Conservation (phyloP, 2,888 invertebrate genomes). For the Parascotia fuliginaria region DNA sequence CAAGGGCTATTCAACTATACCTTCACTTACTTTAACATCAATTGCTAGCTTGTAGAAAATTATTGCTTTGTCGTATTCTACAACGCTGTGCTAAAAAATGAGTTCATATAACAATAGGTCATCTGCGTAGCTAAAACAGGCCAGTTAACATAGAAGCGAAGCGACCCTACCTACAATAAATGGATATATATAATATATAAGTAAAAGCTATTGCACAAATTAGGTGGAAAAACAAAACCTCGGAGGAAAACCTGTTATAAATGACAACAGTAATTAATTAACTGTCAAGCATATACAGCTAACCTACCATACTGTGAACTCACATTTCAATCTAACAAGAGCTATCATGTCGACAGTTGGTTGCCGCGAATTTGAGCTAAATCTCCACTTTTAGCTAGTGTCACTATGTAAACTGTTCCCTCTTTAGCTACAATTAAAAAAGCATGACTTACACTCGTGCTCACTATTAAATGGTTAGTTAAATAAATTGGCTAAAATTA, state of each 20-base stretch:
- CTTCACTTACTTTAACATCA: conserved; percentile 15
- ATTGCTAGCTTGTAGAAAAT: conserved; percentile 34
- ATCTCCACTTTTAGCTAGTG: conserved; percentile 8
- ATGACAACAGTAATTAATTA: background rate
- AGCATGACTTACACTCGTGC: conserved; percentile 23
- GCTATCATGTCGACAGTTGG: conserved; percentile 19
- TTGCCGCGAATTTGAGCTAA: conserved; percentile 19
- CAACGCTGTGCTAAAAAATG: conserved; percentile 17
- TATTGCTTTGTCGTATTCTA: conserved; percentile 42
- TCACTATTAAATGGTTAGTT: conserved; percentile 18
- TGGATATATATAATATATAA: too few relatives aligned
- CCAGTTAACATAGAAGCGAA: background rate
- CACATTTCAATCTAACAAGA: conserved; percentile 27
- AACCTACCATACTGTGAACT: conserved; percentile 1
- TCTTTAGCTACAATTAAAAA: background rate
- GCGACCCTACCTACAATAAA: too few relatives aligned
- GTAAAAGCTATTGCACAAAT: too few relatives aligned
- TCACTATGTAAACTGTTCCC: background rate
- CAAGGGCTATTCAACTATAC: conserved; percentile 21
- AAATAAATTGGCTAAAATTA: too few relatives aligned
- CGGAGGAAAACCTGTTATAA: too few relatives aligned
- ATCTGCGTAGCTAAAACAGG: background rate
- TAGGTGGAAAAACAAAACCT: too few relatives aligned
- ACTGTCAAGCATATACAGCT: background rate
- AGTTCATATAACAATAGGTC: background rate